Percentiles rank a stretch among this genome's conserved stretches.
phyloP scores from a whole-genome alignment of 2,888 invertebrate genomes.

The Spialia ferax region DNA sequence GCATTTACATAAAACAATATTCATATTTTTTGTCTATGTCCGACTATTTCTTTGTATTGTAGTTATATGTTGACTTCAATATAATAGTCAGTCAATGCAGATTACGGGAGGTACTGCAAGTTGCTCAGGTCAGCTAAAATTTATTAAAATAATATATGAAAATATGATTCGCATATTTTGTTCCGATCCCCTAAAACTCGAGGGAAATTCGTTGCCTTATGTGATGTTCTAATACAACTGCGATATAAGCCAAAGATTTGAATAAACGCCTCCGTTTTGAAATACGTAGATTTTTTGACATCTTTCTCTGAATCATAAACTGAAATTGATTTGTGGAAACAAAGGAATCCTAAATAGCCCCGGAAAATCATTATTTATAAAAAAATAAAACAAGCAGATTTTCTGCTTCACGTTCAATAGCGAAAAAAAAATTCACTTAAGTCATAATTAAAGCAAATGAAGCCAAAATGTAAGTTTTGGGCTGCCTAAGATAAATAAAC shows the following conservation, averaged over 20 bases:
- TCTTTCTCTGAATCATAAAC: neutral
- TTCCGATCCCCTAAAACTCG: neutral
- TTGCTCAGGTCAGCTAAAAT: too few relatives aligned
- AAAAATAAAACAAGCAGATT: too few relatives aligned
- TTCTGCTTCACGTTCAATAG: too few relatives aligned
- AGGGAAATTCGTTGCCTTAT: slow-evolving; percentile 20
- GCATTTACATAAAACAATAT: too few relatives aligned
- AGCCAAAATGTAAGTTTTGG: neutral
- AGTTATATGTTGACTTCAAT: too few relatives aligned
- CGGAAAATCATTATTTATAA: too few relatives aligned
- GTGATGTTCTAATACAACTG: slow-evolving; percentile 22
- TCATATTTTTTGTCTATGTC: too few relatives aligned
- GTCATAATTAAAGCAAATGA: neutral
- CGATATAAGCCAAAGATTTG: slow-evolving; percentile 23
- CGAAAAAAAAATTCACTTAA: too few relatives aligned
- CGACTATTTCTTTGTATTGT: too few relatives aligned
- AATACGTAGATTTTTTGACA: neutral
- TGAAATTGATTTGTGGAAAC: neutral
- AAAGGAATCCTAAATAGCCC: neutral
- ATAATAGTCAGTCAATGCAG: too few relatives aligned
- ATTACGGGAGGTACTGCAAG: too few relatives aligned
- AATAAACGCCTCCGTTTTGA: slow-evolving; percentile 10
- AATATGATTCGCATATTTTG: slow-evolving; percentile 28
- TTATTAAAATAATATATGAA: slow-evolving; percentile 2
- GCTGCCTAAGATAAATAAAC: too few relatives aligned